Evolutionary conservation across 2,797 vertebrate genomes (phyloP).

Genomic region (Gobio occitaniae): DNA sequence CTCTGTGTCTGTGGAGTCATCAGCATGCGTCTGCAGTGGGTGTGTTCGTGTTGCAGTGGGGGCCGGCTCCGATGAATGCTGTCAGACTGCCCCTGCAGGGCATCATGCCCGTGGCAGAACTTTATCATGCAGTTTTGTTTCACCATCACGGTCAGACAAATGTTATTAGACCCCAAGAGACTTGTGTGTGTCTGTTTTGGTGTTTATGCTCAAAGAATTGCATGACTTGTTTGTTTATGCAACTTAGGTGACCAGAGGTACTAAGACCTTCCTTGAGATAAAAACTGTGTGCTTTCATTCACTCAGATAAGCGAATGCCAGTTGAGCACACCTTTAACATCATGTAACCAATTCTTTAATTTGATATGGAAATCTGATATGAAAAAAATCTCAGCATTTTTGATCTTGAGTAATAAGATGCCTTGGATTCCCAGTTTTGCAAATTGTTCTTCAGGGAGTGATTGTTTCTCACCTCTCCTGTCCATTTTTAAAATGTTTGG

Average conservation of each 20-base stretch:
- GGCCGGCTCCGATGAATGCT: slow-evolving; percentile 45
- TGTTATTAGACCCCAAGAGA: slow-evolving; percentile 2
- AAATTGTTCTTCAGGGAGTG: slow-evolving; percentile 12
- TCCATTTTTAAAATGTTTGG: background rate
- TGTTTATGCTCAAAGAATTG: slow-evolving; percentile 3
- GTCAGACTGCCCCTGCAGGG: slow-evolving; percentile 47
- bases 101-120: background rate
- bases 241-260: background rate
- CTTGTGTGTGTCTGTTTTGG: background rate
- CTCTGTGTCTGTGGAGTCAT: slow-evolving; percentile 7
- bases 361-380: background rate
- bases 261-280: background rate
- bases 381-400: background rate
- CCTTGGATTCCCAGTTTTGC: slow-evolving; percentile 5
- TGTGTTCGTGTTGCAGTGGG: slow-evolving; percentile 53
- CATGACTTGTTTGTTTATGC: slow-evolving; percentile 24
- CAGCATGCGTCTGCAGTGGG: slow-evolving; percentile 29
- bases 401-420: slow-evolving; percentile 9
- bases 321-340: background rate
- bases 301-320: background rate
- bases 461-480: background rate
- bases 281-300: background rate
- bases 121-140: slow-evolving; percentile 1
- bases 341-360: background rate
- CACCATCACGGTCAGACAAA: background rate